Conservation (phyloP, 92 coral and sea anemone genomes). For the Pocillopora meandrina region DNA sequence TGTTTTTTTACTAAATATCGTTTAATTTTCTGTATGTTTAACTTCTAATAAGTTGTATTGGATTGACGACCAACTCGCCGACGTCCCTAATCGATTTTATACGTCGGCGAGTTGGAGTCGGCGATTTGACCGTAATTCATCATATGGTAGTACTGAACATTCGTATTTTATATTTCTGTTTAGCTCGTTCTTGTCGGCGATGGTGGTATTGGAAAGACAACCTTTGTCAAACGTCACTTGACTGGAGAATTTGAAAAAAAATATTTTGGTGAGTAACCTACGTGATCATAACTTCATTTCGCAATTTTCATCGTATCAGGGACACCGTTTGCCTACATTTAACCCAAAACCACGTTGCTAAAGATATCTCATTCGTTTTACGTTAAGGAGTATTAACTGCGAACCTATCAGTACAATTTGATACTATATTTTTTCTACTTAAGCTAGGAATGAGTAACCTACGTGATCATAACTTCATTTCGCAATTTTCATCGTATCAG, state of each 20-base stretch:
- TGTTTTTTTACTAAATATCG: too few relatives aligned
- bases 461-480: neutral
- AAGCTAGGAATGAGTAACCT: neutral
- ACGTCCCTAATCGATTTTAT: too few relatives aligned
- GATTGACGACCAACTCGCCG: too few relatives aligned
- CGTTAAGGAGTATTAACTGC: neutral
- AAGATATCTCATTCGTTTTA: neutral
- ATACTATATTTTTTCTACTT: too few relatives aligned
- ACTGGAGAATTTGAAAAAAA: constrained; percentile 98
- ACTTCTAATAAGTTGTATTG: too few relatives aligned
- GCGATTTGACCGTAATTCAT: too few relatives aligned
- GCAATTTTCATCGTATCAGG: neutral
- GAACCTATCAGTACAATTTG: too few relatives aligned
- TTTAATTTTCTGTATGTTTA: too few relatives aligned
- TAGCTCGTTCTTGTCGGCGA: constrained; percentile 98
- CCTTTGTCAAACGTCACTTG: constrained; percentile 96
- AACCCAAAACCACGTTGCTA: neutral
- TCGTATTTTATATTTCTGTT: neutral
- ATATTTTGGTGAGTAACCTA: constrained; percentile 83
- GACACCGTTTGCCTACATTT: neutral
- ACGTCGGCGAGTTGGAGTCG: too few relatives aligned
- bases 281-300: neutral
- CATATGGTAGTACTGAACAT: neutral
- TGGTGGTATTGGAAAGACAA: constrained; percentile 99
- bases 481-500: neutral